Evolutionary conservation across 2,113 vertebrate genomes (phyloP), one percentile per base, ranked within the genome.

Genomic region (Python bivittatus): DNA sequence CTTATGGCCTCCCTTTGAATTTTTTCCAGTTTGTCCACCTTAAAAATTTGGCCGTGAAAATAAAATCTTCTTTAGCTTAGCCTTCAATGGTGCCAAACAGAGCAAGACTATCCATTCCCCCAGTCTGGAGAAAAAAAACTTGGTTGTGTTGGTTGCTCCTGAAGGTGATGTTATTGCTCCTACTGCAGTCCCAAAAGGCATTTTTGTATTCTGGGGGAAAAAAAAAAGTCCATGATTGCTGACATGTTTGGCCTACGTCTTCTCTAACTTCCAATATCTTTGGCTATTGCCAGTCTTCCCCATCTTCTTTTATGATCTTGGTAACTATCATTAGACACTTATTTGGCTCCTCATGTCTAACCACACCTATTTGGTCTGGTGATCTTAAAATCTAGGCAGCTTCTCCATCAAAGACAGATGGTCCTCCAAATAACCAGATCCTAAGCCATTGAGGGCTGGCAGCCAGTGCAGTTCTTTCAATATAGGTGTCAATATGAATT

Each of bases 1-100:
- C 91, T 89, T 42, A 88, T 89, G 88, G 87, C 72, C 84, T 88
- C 68, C 54, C 44, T 92, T 92, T 92, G 87, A 92, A 89, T 84
- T 79, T 23, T 61, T 88, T 92, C 87, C 91, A 92, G 61, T 92
- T 84, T 53, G 68, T 89, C 72, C 87, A 92, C 91, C 72, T 89
- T 84, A 92, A 92, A 92, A 89, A 84, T 84, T 88, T 84, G 87
- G 56, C 72, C 52, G 38, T 27, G 53, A 56, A 25, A 89, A 23
- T 64, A 15, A 72, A 92, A 92, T 68, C 48, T 87, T 38, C 84
- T 91, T 86, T 58, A 42, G 48, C 84, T 87, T 72, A 68, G 84
- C 58, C 61, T 68, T 72, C 86, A 72, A 33, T 54, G 22, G 33
- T 72, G 84, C 58, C 91, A 91, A 91, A 84, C 87, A 38, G 91